Base-by-base conservation (phyloP, 2,888 invertebrate species). In the Stramonita haemastoma region DNA sequence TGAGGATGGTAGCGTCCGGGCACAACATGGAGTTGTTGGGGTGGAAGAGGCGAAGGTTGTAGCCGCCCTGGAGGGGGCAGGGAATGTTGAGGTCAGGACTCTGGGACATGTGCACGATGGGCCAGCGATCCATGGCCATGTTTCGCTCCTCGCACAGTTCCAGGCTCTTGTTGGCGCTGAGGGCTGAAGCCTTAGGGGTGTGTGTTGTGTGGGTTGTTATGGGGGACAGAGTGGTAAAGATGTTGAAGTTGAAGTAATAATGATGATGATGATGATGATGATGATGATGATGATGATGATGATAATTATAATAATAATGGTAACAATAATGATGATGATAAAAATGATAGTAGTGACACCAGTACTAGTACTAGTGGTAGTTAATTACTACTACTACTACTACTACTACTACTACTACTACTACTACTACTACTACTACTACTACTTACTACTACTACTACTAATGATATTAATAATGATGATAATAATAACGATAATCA, bases 61-160 rank as follows among this genome's bases (percentile, higher is more conserved):
- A 93, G n/a, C 93, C 93, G 13, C 92, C 92, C 60, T 79, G 77
- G 79, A 92, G 91, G 0, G 92, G 91, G 60, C 92, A 92, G 66
- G 89, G 81, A 73, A 92, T 89, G 36, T 89, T 87, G 46, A 86
- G 86, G 73, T 91, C 90, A 1, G 90, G 88, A 11, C 89, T 90
- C 87, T 91, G 90, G 0, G 87, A 88, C 46, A 90, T 86, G 81
- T 91, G 90, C 19, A 94, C 92, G 46, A 94, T 87, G 0, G 94
- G 94, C 93, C 94, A 94, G 36, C 93, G 92, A 83, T 95, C 94
- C 32, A 94, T 87, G 29, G 90, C 92, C 90, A 95, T 90, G 34
- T 91, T 89, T 4, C 90, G 77, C 4, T 94, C 94, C 46, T 93
- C 90, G 87, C 95, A 95, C 57, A 92, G 85, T 15, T 90, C 90